phyloP scores from a whole-genome alignment of 2,888 invertebrate genomes.

The Apotomis capreana region DNA sequence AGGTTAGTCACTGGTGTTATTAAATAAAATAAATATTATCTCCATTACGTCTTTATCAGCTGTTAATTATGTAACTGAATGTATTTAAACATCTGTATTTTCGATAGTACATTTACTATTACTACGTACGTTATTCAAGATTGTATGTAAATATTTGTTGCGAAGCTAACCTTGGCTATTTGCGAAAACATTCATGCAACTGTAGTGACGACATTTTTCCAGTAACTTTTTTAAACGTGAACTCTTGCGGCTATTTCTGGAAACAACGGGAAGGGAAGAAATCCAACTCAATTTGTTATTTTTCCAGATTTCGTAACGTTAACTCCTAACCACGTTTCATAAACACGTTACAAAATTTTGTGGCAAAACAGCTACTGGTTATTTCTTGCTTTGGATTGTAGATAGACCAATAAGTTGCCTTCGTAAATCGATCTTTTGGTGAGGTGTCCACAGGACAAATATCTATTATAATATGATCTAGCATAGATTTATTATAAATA shows the following conservation, averaged over 20 bases:
- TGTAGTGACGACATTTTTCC: slow-evolving; percentile 20
- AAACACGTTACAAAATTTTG: slow-evolving; percentile 3
- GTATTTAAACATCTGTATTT: slow-evolving; percentile 29
- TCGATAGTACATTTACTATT: slow-evolving; percentile 12
- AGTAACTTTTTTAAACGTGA: neutral
- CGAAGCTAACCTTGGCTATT: slow-evolving; percentile 34
- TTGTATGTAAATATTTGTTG: slow-evolving; percentile 24
- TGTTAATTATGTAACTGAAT: slow-evolving; percentile 24
- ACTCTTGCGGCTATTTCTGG: slow-evolving; percentile 15
- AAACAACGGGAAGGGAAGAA: slow-evolving; percentile 20
- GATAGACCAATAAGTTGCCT: neutral
- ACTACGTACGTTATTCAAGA: slow-evolving; percentile 4
- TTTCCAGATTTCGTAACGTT: slow-evolving; percentile 4
- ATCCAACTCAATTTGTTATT: neutral
- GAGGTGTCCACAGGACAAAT: no score
- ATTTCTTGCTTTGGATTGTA: neutral
- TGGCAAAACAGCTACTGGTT: neutral
- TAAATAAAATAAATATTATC: slow-evolving; percentile 25
- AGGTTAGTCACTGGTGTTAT: slow-evolving; percentile 14
- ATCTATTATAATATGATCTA: no score
- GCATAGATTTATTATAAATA: neutral
- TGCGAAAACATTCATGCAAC: slow-evolving; percentile 32
- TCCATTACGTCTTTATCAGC: slow-evolving; percentile 21
- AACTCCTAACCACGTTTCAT: neutral
- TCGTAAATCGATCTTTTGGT: neutral